Evolutionary conservation across 2,113 vertebrate genomes (phyloP).

Genomic region (Sapayoa aenigma): DNA sequence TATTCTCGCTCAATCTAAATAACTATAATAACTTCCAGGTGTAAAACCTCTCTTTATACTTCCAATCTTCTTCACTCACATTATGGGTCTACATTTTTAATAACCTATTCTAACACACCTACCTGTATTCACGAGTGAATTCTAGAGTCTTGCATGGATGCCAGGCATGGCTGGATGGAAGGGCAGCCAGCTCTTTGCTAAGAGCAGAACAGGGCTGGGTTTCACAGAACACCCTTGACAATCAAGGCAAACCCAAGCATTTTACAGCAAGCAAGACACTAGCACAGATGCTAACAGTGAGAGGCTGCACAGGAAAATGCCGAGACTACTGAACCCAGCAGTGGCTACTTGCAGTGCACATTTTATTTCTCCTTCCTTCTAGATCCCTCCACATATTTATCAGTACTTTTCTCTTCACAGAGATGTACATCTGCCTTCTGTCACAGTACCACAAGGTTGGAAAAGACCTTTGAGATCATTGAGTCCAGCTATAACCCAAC

Average conservation of each 20-base stretch:
- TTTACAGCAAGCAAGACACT: background rate
- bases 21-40: constrained; percentile 67
- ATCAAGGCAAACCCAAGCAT: constrained; percentile 1
- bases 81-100: constrained; percentile 13
- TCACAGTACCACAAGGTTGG: too few relatives aligned
- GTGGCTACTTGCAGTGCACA: background rate
- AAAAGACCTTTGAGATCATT: too few relatives aligned
- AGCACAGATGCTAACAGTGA: background rate
- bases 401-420: background rate
- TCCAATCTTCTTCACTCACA: constrained; percentile 6
- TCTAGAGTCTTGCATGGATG: constrained; percentile 6
- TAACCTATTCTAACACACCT: constrained; percentile 28
- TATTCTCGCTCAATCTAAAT: constrained; percentile 61
- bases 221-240: constrained; percentile 24
- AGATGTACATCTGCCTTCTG: background rate
- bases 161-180: background rate
- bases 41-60: constrained; percentile 38
- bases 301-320: background rate
- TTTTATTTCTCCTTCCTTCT: background rate
- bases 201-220: background rate
- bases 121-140: background rate
- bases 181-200: background rate
- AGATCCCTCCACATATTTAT: background rate
- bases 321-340: background rate
- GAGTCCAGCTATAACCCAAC: too few relatives aligned